Evolutionary conservation across 1,140 invertebrate genomes (phyloP), one percentile per base, ranked within the genome.

Genomic region (Diabrotica virgifera): DNA sequence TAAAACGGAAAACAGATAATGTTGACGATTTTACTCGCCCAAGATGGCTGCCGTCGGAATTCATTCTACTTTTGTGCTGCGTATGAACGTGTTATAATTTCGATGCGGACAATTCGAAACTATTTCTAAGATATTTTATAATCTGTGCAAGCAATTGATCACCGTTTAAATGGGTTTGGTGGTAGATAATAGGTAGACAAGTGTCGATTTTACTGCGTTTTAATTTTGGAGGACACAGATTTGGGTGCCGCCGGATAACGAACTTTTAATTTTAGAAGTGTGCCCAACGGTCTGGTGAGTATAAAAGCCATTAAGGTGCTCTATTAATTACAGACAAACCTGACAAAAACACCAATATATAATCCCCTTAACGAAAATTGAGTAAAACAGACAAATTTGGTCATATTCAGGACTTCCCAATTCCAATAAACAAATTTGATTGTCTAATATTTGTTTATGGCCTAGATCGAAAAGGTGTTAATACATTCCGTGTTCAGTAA

Each of bases 1-100:
- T 12, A 61, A 36, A 50, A 35, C 50, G 24, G 10, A 52, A 37
- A 54, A 63, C 36, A 63, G 10, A 51, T 11, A 50, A 65, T 52
- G 56, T 53, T 60, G n/a, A 62, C 52, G 12, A 58, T 67, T 62
- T 62, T 64, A 55, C 65, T 73, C 70, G 72, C 72, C 70, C 75
- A 78, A 78, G 74, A 78, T 78, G 76, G 76, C 76, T 75, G 75
- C 76, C 76, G 76, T 72, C 76, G 76, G 76, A 69, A 72, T 74
- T 69, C 70, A 55, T 70, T 66, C 59, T 65, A 60, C 59, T 53
- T 59, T 8, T 59, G 54, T 64, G 38, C 36, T 24, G 59, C 38
- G 24, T 38, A 37, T 66, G 52, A 62, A 46, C 36, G 53, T 7
- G n/a, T 12, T 59, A 46, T 65, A 56, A 37, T 46, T 52, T 52